Conservation (phyloP, 2,888 invertebrate genomes). For the Abscondita cerata region DNA sequence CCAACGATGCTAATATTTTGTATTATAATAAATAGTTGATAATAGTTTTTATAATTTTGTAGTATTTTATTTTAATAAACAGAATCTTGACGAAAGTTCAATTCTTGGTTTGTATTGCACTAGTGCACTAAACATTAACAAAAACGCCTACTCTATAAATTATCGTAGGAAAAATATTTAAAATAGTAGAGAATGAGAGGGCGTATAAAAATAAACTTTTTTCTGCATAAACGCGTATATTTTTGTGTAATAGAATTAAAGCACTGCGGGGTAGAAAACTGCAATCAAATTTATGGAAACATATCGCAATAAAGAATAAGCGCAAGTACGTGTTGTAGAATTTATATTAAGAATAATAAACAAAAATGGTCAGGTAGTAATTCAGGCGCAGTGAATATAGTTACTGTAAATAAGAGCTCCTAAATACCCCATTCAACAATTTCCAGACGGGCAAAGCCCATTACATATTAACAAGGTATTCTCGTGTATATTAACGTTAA, state of each 20-base stretch:
- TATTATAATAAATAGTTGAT: no score
- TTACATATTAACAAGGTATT: constrained; percentile 61
- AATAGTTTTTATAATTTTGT: no score
- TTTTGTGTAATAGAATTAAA: constrained; percentile 2
- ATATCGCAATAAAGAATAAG: constrained; percentile 12
- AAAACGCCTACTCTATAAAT: no score
- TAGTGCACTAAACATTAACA: no score
- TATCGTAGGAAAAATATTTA: no score
- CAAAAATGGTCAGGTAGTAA: constrained; percentile 34
- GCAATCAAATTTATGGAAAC: constrained; percentile 22
- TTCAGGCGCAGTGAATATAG: constrained; percentile 39
- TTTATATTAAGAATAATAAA: constrained; percentile 35
- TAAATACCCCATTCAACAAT: constrained; percentile 50
- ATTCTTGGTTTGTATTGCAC: no score
- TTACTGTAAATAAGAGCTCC: constrained; percentile 46
- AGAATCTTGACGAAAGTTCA: no score
- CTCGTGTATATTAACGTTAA: constrained; percentile 60
- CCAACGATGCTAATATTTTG: no score
- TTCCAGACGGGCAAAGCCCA: constrained; percentile 53
- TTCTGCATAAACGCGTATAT: no score
- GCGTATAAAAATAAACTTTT: no score
- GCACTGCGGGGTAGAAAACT: constrained; percentile 7
- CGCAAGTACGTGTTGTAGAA: constrained; percentile 16
- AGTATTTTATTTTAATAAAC: no score
- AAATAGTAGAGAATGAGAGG: no score